Percentiles rank a stretch among this genome's conserved stretches.
phyloP scores from a whole-genome alignment of 2,113 vertebrate species.

The Anolis sagrei region DNA sequence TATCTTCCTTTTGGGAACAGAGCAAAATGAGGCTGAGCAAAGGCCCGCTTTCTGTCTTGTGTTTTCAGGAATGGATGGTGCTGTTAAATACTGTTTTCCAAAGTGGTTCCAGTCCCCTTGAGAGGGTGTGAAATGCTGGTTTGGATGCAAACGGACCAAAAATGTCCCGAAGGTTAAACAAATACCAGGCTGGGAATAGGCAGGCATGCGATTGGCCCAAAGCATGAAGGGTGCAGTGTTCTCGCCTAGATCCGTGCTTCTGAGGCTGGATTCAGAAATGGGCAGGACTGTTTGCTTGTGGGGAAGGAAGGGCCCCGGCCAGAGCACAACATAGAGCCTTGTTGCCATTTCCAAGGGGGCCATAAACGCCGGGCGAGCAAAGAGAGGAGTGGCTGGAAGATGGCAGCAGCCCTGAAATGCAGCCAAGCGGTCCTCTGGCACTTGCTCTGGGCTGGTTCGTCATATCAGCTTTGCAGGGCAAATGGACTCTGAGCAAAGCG shows the following conservation, averaged over 20 bases:
- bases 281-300: constrained; percentile 36
- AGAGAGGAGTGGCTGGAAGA: no score
- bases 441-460: not conserved
- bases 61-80: constrained; percentile 55
- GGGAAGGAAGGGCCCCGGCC: constrained; percentile 49
- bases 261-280: constrained; percentile 31
- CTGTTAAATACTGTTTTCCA: constrained; percentile 74
- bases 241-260: constrained; percentile 61
- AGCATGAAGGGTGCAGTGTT: constrained; percentile 75
- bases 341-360: constrained; percentile 49
- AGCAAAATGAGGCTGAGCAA: not conserved
- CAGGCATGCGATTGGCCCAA: constrained; percentile 65
- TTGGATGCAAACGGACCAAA: constrained; percentile 75
- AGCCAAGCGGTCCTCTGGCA: no score
- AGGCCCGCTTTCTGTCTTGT: no score
- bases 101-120: constrained; percentile 62
- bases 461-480: not conserved
- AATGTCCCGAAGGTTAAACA: constrained; percentile 78
- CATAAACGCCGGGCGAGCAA: constrained; percentile 58
- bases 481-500: not conserved
- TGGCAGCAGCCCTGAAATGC: not conserved
- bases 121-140: constrained; percentile 73
- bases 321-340: constrained; percentile 29
- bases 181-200: constrained; percentile 69
- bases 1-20: no score